phyloP scores from a whole-genome alignment of 2,888 invertebrate species.

The Lordiphosa fenestrarum region DNA sequence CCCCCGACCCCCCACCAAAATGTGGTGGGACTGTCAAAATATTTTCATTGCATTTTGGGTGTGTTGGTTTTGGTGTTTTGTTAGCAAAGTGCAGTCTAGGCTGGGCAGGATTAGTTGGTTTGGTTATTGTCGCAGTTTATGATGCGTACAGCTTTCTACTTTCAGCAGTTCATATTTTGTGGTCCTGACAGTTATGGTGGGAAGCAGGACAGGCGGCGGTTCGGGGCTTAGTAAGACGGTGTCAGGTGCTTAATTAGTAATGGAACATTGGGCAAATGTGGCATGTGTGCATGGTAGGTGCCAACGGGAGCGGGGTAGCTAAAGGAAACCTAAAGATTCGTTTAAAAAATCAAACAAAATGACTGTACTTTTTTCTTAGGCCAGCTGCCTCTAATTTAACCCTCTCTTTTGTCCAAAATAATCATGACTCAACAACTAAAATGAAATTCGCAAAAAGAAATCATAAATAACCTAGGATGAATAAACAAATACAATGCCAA shows the following conservation, averaged over 20 bases:
- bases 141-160: slow-evolving; percentile 60
- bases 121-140: slow-evolving; percentile 68
- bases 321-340: no score
- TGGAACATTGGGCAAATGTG: slow-evolving; percentile 22
- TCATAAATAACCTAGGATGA: slow-evolving; percentile 62
- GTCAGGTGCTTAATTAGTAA: slow-evolving; percentile 58
- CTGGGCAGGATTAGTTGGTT: slow-evolving; percentile 58
- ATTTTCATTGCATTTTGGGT: slow-evolving; percentile 72
- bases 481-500: slow-evolving; percentile 60
- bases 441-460: slow-evolving; percentile 22
- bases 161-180: slow-evolving; percentile 70
- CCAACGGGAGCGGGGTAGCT: no score
- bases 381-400: slow-evolving; percentile 34
- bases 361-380: no score
- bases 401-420: slow-evolving; percentile 36
- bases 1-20: slow-evolving; percentile 1
- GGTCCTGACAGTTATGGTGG: slow-evolving; percentile 64
- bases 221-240: slow-evolving; percentile 14
- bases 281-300: no score
- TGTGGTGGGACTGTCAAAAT: slow-evolving; percentile 64
- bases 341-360: no score
- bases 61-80: slow-evolving; percentile 61
- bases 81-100: slow-evolving; percentile 61
- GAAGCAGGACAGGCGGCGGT: slow-evolving; percentile 49
- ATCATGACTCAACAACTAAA: slow-evolving; percentile 55